A percentile compares a stretch with the other conserved stretches of the same genome.
These are phyloP conservation scores for Bubo blakistoni DNA, from an alignment of 2,113 vertebrate species.

Conservation along the genomic window DNA sequence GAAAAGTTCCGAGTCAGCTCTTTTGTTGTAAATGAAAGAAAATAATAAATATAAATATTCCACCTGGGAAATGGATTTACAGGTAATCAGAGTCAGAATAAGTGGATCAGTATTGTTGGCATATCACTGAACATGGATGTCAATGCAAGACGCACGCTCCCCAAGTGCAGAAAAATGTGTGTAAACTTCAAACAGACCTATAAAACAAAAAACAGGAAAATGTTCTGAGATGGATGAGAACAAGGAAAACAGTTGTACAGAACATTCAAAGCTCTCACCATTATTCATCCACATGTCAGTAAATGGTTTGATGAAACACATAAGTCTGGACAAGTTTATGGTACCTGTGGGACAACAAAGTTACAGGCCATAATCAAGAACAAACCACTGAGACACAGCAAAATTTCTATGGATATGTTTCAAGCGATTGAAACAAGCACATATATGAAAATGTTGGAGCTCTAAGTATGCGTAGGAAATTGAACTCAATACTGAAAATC, in stretches of 20 bases:
- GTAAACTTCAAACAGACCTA: neutral
- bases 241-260: neutral
- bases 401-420: neutral
- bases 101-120: neutral
- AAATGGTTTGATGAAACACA: neutral
- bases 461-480: neutral
- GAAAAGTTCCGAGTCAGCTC: neutral
- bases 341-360: neutral
- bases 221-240: neutral
- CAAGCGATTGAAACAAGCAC: neutral
- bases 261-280: neutral
- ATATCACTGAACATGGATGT: neutral
- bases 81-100: neutral
- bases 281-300: neutral
- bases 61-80: neutral
- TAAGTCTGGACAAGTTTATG: neutral
- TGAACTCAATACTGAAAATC: neutral
- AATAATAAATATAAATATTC: neutral
- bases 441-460: neutral
- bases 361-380: neutral
- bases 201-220: neutral
- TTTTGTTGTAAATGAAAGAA: neutral
- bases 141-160: neutral
- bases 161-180: neutral
- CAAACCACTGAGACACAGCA: neutral